Evolutionary conservation across 2,888 invertebrate species (phyloP).

Genomic region (Caenorhabditis sp.): DNA sequence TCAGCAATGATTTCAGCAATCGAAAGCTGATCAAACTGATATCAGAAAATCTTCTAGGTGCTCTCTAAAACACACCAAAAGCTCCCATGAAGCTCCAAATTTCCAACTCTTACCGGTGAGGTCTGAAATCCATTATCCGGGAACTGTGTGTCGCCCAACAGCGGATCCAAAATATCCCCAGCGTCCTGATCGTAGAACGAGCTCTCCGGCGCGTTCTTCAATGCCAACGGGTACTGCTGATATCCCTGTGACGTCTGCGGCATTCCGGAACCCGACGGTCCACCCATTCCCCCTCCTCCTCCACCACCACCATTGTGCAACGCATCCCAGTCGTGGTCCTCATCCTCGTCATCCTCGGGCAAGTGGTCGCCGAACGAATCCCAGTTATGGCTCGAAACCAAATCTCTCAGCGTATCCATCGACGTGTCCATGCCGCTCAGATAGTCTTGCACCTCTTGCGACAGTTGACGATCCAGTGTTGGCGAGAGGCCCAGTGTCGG

Average conservation of each 20-base stretch:
- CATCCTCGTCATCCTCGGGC: slow-evolving; percentile 35
- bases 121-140: slow-evolving; percentile 31
- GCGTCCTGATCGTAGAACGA: slow-evolving; percentile 20
- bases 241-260: neutral
- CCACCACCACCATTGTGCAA: neutral
- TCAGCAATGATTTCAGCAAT: too few relatives aligned
- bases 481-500: slow-evolving; percentile 69
- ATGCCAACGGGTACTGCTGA: slow-evolving; percentile 28
- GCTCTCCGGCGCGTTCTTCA: slow-evolving; percentile 26
- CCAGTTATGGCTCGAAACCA: slow-evolving; percentile 68
- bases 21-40: too few relatives aligned
- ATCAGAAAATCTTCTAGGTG: too few relatives aligned
- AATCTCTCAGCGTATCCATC: slow-evolving; percentile 75
- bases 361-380: slow-evolving; percentile 61
- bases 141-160: slow-evolving; percentile 10
- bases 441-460: slow-evolving; percentile 75
- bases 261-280: neutral
- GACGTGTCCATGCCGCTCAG: slow-evolving; percentile 72
- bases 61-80: too few relatives aligned
- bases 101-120: neutral
- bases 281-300: too few relatives aligned
- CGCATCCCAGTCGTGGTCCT: neutral
- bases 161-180: slow-evolving; percentile 40
- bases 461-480: slow-evolving; percentile 68
- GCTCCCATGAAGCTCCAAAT: neutral